These are phyloP conservation scores for Piscicola geometra DNA, from an alignment of 2,888 invertebrate species.

Conservation along the genomic window DNA sequence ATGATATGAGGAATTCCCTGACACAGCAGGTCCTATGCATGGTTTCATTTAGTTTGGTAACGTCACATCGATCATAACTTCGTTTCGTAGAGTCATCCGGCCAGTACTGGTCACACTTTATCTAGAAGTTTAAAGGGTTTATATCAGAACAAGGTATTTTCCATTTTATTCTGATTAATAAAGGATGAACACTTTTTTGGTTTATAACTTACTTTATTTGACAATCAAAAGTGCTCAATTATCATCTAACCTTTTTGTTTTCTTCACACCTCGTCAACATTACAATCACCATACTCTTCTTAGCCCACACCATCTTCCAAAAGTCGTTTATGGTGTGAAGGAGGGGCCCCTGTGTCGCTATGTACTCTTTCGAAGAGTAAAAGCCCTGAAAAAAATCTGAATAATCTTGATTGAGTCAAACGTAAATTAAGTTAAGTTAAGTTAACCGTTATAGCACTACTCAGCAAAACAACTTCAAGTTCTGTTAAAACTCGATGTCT, in stretches of 20 bases:
- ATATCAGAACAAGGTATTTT: no score
- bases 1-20: background rate
- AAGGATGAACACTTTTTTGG: no score
- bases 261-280: slow-evolving; percentile 95
- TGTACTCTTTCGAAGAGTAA: slow-evolving; percentile 31
- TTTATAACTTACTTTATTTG: no score
- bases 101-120: slow-evolving; percentile 78
- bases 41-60: no score
- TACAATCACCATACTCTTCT: slow-evolving; percentile 88
- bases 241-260: slow-evolving; percentile 30
- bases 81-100: slow-evolving; percentile 90
- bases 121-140: slow-evolving; percentile 28
- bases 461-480: background rate
- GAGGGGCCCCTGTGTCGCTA: slow-evolving; percentile 75
- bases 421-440: background rate
- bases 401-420: no score
- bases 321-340: slow-evolving; percentile 96
- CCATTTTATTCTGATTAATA: no score
- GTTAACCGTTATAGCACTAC: background rate
- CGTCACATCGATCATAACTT: slow-evolving; percentile 70
- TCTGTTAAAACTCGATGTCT: background rate
- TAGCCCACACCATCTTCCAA: slow-evolving; percentile 99
- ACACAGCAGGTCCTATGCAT: no score
- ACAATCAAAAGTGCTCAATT: no score
- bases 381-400: slow-evolving; percentile 29